A percentile compares a stretch with the other conserved stretches of the same genome.
phyloP scores from a whole-genome alignment of 2,797 vertebrate species.

The Loriculus beryllinus region DNA sequence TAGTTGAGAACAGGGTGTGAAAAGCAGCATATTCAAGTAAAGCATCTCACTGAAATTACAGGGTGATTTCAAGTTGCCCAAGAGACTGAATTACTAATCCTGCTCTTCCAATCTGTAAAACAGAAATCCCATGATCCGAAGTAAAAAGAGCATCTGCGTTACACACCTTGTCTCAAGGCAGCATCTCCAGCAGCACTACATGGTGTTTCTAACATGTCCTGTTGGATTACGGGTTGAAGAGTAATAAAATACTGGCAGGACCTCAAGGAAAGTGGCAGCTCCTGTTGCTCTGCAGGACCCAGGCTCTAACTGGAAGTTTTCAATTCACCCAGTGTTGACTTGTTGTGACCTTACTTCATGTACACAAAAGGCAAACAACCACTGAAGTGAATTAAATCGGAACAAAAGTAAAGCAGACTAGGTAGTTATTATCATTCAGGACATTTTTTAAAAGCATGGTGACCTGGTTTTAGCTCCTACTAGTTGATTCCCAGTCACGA shows the following conservation, averaged over 20 bases:
- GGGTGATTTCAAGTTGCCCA: background rate
- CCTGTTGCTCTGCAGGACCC: background rate
- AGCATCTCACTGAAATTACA: background rate
- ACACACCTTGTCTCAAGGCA: background rate
- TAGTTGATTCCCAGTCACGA: background rate
- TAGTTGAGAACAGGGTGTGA: background rate
- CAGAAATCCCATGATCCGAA: background rate
- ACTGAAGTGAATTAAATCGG: background rate
- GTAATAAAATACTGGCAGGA: background rate
- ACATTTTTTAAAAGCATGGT: background rate
- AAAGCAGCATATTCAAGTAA: background rate
- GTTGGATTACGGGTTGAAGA: background rate
- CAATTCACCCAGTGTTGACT: background rate
- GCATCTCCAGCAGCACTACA: background rate
- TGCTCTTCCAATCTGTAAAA: background rate
- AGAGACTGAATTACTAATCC: background rate
- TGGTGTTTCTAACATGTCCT: accelerated
- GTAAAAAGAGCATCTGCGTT: background rate
- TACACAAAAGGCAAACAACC: background rate
- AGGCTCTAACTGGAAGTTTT: background rate
- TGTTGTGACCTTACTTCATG: background rate
- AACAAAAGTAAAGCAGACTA: background rate
- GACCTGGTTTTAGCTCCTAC: background rate
- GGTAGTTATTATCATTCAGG: background rate
- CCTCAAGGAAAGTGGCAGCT: background rate